These are phyloP conservation scores for Muscicapa adusta DNA, from an alignment of 2,113 vertebrate genomes.

Conservation along the genomic window DNA sequence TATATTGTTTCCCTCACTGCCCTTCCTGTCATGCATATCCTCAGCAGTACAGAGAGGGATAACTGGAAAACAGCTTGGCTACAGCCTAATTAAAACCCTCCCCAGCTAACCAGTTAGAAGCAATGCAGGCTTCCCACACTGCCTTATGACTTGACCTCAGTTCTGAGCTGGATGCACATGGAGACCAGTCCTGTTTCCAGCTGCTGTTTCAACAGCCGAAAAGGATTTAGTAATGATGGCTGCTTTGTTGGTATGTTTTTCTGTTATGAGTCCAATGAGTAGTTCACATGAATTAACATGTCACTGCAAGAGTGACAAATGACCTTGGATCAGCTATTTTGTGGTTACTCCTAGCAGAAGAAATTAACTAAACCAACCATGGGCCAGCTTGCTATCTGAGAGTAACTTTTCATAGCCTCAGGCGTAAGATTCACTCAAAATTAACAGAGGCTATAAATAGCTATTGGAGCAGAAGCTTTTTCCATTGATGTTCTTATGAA, in stretches of 20 bases:
- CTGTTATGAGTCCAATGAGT: background rate
- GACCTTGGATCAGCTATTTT: background rate
- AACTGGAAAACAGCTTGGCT: background rate
- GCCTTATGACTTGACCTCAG: background rate
- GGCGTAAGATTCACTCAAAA: background rate
- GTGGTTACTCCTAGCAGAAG: background rate
- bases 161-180: background rate
- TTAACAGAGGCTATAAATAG: slow-evolving; percentile 1
- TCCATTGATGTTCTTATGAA: background rate
- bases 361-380: background rate
- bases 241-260: background rate
- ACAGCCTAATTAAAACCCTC: background rate
- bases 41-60: background rate
- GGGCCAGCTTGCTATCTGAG: background rate
- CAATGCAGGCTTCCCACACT: background rate
- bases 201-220: background rate
- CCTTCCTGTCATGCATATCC: background rate
- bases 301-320: background rate
- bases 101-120: background rate
- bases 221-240: background rate
- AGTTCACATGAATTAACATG: background rate
- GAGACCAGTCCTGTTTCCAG: background rate
- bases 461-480: background rate
- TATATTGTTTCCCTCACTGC: background rate
- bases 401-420: background rate